A percentile compares a stretch with the other conserved stretches of the same genome.
These are phyloP conservation scores for Dryas iulia DNA, from an alignment of 1,140 invertebrate species.

Conservation along the genomic window DNA sequence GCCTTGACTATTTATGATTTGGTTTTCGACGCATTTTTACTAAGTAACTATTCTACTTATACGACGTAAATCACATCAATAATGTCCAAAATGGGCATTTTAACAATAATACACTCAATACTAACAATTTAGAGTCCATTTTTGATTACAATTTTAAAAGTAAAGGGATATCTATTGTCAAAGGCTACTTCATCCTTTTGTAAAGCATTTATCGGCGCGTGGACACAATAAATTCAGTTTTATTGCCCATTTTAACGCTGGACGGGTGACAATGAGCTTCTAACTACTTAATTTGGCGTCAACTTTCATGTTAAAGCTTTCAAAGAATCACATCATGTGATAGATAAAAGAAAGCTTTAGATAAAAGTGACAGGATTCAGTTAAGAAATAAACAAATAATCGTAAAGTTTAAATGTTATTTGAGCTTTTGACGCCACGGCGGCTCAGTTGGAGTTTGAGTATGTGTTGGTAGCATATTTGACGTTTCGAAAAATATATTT, in stretches of 20 bases:
- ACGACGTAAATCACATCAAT: no score
- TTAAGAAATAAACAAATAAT: background rate
- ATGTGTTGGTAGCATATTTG: no score
- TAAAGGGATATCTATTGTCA: constrained; percentile 35
- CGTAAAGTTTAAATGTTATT: background rate
- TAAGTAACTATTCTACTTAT: no score
- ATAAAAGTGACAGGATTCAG: background rate
- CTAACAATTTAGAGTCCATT: background rate
- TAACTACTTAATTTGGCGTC: constrained; percentile 45
- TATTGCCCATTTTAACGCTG: constrained; percentile 47
- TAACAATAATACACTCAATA: no score
- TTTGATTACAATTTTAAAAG: background rate
- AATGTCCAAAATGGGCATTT: no score
- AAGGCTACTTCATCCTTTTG: constrained; percentile 39
- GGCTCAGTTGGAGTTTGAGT: no score
- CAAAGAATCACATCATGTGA: background rate
- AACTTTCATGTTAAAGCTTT: background rate
- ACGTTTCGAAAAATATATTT: no score
- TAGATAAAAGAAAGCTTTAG: constrained; percentile 1
- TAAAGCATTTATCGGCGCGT: constrained; percentile 45
- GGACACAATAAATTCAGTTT: constrained; percentile 69
- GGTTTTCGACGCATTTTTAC: no score
- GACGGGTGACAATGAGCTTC: constrained; percentile 49
- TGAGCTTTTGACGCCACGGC: background rate
- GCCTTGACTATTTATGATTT: no score